phyloP scores from a whole-genome alignment of 2,888 invertebrate species.

The Diadegma fenestrale region DNA sequence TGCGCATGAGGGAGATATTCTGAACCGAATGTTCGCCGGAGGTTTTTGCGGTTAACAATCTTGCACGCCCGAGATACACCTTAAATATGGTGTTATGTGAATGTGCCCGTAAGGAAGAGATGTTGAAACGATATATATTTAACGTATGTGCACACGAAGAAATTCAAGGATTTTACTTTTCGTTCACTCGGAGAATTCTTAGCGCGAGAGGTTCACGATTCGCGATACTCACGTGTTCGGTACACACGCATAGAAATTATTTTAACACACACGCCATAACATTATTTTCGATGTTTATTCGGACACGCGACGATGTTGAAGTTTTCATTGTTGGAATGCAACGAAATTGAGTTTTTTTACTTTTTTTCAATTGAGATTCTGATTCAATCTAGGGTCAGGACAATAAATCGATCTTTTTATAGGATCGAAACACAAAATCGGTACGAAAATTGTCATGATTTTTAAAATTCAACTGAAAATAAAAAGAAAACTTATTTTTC shows the following conservation, averaged over 20 bases:
- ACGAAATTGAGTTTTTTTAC: too few species aligned
- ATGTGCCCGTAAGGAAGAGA: conserved; percentile 4
- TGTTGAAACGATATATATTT: not conserved
- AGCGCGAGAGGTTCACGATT: not conserved
- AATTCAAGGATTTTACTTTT: conserved; percentile 58
- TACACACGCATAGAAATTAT: not conserved
- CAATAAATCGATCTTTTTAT: too few species aligned
- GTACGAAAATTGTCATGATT: too few species aligned
- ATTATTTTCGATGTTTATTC: not conserved
- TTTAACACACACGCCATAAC: not conserved
- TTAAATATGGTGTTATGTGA: conserved; percentile 35
- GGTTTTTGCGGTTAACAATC: conserved; percentile 47
- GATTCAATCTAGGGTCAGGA: too few species aligned
- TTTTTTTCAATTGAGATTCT: too few species aligned
- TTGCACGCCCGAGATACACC: conserved; percentile 3
- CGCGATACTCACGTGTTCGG: not conserved
- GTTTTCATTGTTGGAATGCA: too few species aligned
- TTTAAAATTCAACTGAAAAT: too few species aligned
- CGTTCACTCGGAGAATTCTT: conserved; percentile 6
- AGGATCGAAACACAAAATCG: too few species aligned
- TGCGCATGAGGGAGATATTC: not conserved
- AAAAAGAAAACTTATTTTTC: too few species aligned
- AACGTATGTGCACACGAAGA: conserved; percentile 13
- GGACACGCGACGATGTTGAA: too few species aligned
- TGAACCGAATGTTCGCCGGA: conserved; percentile 1